phyloP scores from a whole-genome alignment of 2,888 invertebrate genomes.

The Lasius fuliginosus region DNA sequence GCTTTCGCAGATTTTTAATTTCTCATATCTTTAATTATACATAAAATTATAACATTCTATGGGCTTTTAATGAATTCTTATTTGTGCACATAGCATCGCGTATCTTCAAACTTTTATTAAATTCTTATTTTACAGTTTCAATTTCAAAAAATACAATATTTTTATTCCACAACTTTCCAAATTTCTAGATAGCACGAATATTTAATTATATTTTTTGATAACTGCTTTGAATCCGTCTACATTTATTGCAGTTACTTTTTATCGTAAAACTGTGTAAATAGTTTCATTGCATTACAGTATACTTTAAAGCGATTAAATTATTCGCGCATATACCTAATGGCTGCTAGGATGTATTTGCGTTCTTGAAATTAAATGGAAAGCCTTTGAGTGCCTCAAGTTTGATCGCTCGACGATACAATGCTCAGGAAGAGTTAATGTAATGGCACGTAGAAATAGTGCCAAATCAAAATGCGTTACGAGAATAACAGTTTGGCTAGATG shows the following conservation, averaged over 20 bases:
- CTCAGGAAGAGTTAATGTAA: constrained; percentile 69
- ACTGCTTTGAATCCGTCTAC: not conserved
- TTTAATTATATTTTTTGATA: not conserved
- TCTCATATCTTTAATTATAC: not conserved
- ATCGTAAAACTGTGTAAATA: constrained; percentile 63
- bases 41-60: not conserved
- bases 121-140: not conserved
- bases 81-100: not conserved
- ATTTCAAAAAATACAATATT: not conserved
- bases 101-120: not conserved
- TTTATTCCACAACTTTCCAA: not conserved
- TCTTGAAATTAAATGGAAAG: constrained; percentile 55
- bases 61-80: not conserved
- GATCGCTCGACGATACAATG: constrained; percentile 62
- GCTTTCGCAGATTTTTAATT: not conserved
- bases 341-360: constrained; percentile 43
- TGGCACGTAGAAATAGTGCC: constrained; percentile 69
- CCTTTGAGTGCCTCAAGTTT: constrained; percentile 69
- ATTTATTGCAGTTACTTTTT: not conserved
- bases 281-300: constrained; percentile 24
- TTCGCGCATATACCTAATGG: constrained; percentile 27
- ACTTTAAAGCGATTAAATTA: constrained; percentile 29
- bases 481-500: constrained; percentile 1
- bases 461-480: constrained; percentile 59
- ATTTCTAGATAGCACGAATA: not conserved